Percentiles rank a stretch among this genome's conserved stretches.
phyloP scores from a whole-genome alignment of 2,797 vertebrate genomes.

The Merluccius polli region DNA sequence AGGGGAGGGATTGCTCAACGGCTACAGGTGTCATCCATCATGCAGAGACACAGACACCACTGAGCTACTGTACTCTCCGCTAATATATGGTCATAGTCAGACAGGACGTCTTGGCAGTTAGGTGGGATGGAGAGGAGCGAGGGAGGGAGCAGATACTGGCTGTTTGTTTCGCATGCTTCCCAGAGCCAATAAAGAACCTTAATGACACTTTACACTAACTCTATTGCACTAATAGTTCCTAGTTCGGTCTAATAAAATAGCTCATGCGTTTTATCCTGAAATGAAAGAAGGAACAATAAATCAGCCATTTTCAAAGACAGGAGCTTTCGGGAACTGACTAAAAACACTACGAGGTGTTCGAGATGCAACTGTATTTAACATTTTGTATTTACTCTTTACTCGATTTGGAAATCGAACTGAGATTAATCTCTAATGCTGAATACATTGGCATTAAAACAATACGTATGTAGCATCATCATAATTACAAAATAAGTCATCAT shows the following conservation, averaged over 20 bases:
- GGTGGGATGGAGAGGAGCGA: conserved; percentile 52
- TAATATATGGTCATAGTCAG: too few species aligned
- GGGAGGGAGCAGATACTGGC: conserved; percentile 41
- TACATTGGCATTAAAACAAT: background rate
- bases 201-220: conserved; percentile 14
- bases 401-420: too few species aligned
- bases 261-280: background rate
- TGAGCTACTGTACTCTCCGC: too few species aligned
- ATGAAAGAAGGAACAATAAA: background rate
- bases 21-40: conserved; percentile 76
- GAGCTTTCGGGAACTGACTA: background rate
- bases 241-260: conserved; percentile 9
- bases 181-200: conserved; percentile 30
- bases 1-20: conserved; percentile 70
- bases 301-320: background rate
- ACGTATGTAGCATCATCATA: too few species aligned
- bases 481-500: too few species aligned
- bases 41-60: conserved; percentile 27
- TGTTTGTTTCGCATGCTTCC: conserved; percentile 45
- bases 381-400: too few species aligned
- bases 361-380: too few species aligned
- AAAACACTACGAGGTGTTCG: background rate
- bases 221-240: conserved; percentile 8
- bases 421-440: background rate
- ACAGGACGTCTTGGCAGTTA: too few species aligned